These are phyloP conservation scores for Stigmatopora nigra DNA, from an alignment of 2,113 vertebrate genomes.

Conservation along the genomic window DNA sequence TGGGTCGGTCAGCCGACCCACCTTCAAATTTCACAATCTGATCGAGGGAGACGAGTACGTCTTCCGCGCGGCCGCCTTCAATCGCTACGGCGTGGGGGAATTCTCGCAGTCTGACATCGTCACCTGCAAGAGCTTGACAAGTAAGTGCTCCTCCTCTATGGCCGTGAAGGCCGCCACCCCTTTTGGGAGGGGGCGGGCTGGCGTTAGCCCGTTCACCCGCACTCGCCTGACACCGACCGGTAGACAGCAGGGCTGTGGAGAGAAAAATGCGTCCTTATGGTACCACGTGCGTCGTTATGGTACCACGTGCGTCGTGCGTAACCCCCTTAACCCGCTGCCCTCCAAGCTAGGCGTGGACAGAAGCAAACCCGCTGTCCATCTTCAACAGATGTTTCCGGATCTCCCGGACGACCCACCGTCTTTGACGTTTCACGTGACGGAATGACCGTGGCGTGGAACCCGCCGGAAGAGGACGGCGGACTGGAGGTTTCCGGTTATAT, in stretches of 20 bases:
- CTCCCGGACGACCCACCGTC: slow-evolving; percentile 84
- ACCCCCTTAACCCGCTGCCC: too few relatives aligned
- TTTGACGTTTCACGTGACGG: slow-evolving; percentile 93
- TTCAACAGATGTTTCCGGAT: slow-evolving; percentile 81
- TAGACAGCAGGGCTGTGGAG: too few relatives aligned
- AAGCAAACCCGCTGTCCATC: slow-evolving; percentile 13
- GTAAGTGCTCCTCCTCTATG: slow-evolving; percentile 66
- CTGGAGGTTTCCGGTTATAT: slow-evolving; percentile 91
- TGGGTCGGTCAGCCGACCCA: slow-evolving; percentile 86
- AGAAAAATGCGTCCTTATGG: too few relatives aligned
- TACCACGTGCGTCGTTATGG: too few relatives aligned
- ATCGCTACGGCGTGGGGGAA: slow-evolving; percentile 92
- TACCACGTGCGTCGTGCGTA: too few relatives aligned
- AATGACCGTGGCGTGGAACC: slow-evolving; percentile 94
- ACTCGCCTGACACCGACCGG: too few relatives aligned
- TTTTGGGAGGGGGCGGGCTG: too few relatives aligned
- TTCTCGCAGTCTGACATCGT: slow-evolving; percentile 89
- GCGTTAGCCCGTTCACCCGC: too few relatives aligned
- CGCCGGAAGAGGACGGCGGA: slow-evolving; percentile 91
- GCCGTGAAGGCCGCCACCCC: too few relatives aligned
- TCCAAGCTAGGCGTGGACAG: not conserved
- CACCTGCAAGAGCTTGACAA: slow-evolving; percentile 85
- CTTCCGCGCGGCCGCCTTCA: slow-evolving; percentile 90
- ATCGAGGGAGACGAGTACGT: slow-evolving; percentile 91
- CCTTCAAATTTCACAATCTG: slow-evolving; percentile 85